Base-by-base conservation (phyloP, 2,888 invertebrate species). In the Podotricha telesiphe region DNA sequence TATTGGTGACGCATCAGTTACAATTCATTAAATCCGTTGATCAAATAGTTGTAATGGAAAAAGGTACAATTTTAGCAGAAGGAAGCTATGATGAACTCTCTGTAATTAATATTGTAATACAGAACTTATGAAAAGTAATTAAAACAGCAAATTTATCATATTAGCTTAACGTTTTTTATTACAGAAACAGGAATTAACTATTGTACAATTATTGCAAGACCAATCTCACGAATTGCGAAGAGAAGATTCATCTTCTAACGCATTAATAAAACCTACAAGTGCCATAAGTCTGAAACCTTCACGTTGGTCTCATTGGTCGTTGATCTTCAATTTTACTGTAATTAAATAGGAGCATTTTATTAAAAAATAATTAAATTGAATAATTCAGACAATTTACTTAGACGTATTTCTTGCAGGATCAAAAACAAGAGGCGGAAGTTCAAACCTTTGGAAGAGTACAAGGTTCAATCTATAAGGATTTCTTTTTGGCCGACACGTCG, bases 1-100 rank as follows among this genome's bases (percentile, higher is more conserved):
- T 97, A 59, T 87, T 97, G 67, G 95, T 97, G 4, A 98, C 97
- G 0, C 97, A 98, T 89, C 98, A 98, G 82, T 86, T 97, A 63
- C 97, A 98, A 82, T 97, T 96, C 76, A 88, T 96, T 10, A 95
- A 95, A 77, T 91, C 94, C 48, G 96, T 95, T 1, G 95, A 96
- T 81, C 94, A 94, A 69, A 93, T 93, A 17, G 81, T 93, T 0
- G 86, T 93, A 15, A 84, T 93, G 89, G 85, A 90, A 13, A 89
- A 90, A 68, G 89, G 91, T 40, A 83, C 78, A 67, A 80, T 91
- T 19, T 73, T 88, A 10, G 90, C 86, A 4, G 80, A 86, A 70
- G 92, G 92, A 65, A 80, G 79, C 28, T 91, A 88, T 71, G 83
- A 86, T 53, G 85, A 87, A 6, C 79, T 93, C 37, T 82, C 86